These are phyloP conservation scores for Corythaeola cristata DNA, from an alignment of 2,113 vertebrate genomes.

Conservation along the genomic window DNA sequence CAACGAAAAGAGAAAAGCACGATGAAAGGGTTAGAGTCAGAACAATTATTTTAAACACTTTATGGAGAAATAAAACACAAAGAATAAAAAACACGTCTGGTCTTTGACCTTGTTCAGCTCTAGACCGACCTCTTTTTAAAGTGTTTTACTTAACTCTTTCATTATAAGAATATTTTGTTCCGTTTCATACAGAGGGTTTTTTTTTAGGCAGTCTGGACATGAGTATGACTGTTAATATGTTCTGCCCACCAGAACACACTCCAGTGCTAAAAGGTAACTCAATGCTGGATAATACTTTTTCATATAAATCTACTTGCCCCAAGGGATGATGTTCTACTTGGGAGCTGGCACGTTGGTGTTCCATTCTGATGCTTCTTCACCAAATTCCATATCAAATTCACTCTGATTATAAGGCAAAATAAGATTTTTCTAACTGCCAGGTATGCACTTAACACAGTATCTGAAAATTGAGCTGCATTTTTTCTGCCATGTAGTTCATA, in stretches of 20 bases:
- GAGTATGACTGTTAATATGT: neutral
- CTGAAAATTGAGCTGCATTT: neutral
- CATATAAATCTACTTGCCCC: neutral
- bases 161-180: neutral
- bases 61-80: neutral
- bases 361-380: neutral
- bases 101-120: neutral
- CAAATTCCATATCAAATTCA: neutral
- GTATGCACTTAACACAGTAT: neutral
- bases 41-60: neutral
- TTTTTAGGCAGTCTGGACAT: neutral
- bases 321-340: neutral
- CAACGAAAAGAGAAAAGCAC: neutral
- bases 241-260: neutral
- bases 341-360: neutral
- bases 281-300: neutral
- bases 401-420: neutral
- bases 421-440: conserved; percentile 1
- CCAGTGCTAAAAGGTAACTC: neutral
- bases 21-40: neutral
- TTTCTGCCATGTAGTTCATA: neutral
- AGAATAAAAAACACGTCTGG: neutral
- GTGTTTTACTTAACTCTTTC: neutral
- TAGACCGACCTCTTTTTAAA: neutral
- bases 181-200: neutral